These are phyloP conservation scores for Proctacanthus coquilletti DNA, from an alignment of 1,140 invertebrate species.

Conservation along the genomic window DNA sequence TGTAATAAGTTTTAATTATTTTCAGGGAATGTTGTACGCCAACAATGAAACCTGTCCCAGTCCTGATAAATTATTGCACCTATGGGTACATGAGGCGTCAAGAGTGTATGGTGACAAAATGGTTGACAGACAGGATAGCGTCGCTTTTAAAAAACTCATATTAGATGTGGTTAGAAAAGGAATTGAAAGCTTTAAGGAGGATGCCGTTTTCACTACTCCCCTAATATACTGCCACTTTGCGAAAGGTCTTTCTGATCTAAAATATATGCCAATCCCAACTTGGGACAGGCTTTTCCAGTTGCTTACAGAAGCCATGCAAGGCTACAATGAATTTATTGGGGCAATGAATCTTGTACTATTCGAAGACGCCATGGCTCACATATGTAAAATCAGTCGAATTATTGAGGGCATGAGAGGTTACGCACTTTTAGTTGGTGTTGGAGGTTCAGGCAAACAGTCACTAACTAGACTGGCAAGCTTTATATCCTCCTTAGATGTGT, in stretches of 20 bases:
- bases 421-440: constrained; percentile 81
- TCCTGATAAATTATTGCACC: constrained; percentile 50
- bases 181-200: constrained; percentile 58
- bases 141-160: constrained; percentile 55
- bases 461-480: constrained; percentile 73
- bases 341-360: constrained; percentile 93
- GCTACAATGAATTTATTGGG: constrained; percentile 72
- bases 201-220: constrained; percentile 47
- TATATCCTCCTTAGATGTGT: constrained; percentile 77
- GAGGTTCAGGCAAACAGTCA: constrained; percentile 89
- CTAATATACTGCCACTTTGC: constrained; percentile 83
- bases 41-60: constrained; percentile 57
- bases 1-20: constrained; percentile 9
- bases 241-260: constrained; percentile 76
- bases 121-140: constrained; percentile 57
- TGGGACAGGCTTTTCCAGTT: constrained; percentile 60
- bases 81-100: constrained; percentile 81
- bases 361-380: constrained; percentile 85
- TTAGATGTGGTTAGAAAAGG: constrained; percentile 68
- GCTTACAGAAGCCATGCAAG: constrained; percentile 62
- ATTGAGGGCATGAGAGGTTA: constrained; percentile 82
- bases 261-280: constrained; percentile 66
- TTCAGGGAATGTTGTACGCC: constrained; percentile 77
- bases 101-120: constrained; percentile 86
- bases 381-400: constrained; percentile 85